phyloP scores from a whole-genome alignment of 2,797 vertebrate species.

The Pyrocephalus nanus region DNA sequence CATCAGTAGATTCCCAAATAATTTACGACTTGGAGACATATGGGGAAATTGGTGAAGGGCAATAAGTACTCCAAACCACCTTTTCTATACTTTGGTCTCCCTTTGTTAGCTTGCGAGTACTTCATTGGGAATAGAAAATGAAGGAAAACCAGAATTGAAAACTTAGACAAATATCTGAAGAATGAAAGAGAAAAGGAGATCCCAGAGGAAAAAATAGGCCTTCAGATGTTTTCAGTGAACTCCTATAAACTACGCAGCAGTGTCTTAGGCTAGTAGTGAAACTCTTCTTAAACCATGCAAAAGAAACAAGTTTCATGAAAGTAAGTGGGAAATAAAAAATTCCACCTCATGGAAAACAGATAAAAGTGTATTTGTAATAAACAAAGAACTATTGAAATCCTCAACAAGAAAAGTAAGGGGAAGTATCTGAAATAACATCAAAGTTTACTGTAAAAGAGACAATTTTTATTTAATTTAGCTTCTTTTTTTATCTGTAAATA shows the following conservation, averaged over 20 bases:
- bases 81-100: neutral
- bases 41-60: accelerated
- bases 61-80: neutral
- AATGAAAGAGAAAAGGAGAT: neutral
- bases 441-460: neutral
- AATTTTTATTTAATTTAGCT: neutral
- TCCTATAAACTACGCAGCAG: neutral
- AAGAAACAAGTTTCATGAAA: neutral
- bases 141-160: neutral
- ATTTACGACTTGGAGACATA: neutral
- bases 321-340: neutral
- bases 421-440: neutral
- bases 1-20: neutral
- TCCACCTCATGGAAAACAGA: neutral
- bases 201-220: neutral
- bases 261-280: neutral
- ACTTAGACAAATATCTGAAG: neutral
- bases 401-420: neutral
- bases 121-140: neutral
- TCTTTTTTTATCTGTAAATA: neutral
- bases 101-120: neutral
- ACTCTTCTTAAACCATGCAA: neutral
- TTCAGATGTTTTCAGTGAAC: neutral
- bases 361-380: neutral
- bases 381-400: neutral